phyloP scores from a whole-genome alignment of 2,888 invertebrate genomes.

The Timema cristinae region DNA sequence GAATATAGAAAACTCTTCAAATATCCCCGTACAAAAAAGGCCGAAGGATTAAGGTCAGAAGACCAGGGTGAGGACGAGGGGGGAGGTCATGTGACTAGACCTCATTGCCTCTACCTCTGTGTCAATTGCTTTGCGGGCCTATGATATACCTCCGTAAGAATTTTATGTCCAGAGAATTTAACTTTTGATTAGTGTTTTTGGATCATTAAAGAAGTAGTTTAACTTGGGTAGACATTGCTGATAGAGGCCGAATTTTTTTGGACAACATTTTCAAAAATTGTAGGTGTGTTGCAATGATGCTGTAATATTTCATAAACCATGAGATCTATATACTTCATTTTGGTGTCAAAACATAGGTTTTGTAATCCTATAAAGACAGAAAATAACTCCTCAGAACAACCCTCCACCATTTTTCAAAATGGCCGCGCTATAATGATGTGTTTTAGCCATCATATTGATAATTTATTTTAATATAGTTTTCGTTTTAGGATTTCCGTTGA shows the following conservation, averaged over 20 bases:
- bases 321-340: neutral
- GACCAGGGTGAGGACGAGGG: too few species aligned
- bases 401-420: neutral
- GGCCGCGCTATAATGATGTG: neutral
- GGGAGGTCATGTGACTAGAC: too few species aligned
- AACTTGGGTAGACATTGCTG: neutral
- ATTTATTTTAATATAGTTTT: conserved; percentile 3
- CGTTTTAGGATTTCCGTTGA: neutral
- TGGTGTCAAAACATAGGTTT: neutral
- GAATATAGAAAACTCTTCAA: too few species aligned
- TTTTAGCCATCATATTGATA: conserved; percentile 1
- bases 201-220: neutral
- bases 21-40: too few species aligned
- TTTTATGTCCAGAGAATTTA: neutral
- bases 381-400: neutral
- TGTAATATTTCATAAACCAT: neutral
- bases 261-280: too few species aligned
- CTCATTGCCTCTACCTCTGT: too few species aligned
- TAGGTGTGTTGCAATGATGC: too few species aligned
- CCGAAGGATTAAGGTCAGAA: too few species aligned
- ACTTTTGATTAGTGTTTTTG: neutral
- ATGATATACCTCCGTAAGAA: neutral
- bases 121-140: too few species aligned
- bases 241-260: neutral
- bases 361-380: neutral